These are phyloP conservation scores for Lepidurus apus DNA, from an alignment of 1,140 invertebrate genomes.

Conservation along the genomic window DNA sequence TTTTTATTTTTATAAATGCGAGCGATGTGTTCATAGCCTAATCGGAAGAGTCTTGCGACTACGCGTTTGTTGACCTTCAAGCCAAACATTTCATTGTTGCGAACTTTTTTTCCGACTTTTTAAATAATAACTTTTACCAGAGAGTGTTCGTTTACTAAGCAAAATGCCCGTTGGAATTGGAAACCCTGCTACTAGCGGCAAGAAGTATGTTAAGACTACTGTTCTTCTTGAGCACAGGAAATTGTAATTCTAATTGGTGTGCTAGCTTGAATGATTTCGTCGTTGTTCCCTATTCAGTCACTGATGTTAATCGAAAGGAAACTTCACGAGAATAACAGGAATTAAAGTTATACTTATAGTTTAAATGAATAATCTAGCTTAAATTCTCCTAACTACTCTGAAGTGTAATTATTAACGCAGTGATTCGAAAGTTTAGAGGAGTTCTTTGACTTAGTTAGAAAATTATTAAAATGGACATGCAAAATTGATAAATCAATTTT, in stretches of 20 bases:
- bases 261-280: background rate
- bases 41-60: background rate
- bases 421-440: too few species aligned
- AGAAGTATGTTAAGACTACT: slow-evolving; percentile 12
- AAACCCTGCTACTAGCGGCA: background rate
- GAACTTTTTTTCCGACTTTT: background rate
- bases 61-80: background rate
- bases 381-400: background rate
- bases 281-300: background rate
- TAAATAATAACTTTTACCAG: background rate
- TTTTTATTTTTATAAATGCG: too few species aligned
- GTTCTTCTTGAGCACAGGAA: background rate
- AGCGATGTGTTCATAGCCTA: background rate
- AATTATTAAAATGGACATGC: background rate
- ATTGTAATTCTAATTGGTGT: background rate
- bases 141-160: background rate
- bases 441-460: too few species aligned
- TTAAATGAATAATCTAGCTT: background rate
- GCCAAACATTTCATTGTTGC: background rate
- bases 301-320: too few species aligned
- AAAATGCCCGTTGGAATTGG: slow-evolving; percentile 11
- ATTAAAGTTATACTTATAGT: too few species aligned
- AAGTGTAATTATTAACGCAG: background rate
- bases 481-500: background rate
- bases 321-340: too few species aligned